Evolutionary conservation across 1,140 invertebrate genomes (phyloP).

Genomic region (Drosophila willistoni): DNA sequence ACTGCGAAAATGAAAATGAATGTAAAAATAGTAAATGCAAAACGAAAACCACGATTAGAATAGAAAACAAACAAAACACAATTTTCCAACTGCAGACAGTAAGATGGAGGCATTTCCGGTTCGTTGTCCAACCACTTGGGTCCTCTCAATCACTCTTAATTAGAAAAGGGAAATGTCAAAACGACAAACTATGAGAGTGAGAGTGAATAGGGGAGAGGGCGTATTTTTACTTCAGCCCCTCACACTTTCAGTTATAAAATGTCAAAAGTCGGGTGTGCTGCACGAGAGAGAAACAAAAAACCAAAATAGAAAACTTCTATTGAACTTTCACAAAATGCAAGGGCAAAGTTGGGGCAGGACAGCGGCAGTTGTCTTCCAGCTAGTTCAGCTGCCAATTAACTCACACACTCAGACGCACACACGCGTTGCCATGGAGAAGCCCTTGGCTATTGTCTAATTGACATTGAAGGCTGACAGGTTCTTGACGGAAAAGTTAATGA

Average conservation of each 20-base stretch:
- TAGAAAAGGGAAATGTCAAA: slow-evolving; percentile 54
- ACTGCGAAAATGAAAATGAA: slow-evolving; percentile 3
- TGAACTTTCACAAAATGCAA: slow-evolving; percentile 20
- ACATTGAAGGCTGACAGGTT: slow-evolving; percentile 13
- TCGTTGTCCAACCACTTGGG: slow-evolving; percentile 12
- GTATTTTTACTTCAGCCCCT: not conserved
- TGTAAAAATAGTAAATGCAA: not conserved
- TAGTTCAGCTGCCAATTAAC: slow-evolving; percentile 13
- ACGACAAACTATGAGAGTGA: slow-evolving; percentile 37
- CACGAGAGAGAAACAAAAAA: not conserved
- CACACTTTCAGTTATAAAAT: slow-evolving; percentile 29
- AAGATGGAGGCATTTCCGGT: slow-evolving; percentile 15
- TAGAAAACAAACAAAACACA: slow-evolving; percentile 6
- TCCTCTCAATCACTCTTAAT: slow-evolving; percentile 61
- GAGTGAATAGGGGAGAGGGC: not conserved
- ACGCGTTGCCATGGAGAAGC: not conserved
- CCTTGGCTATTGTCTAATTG: slow-evolving; percentile 14
- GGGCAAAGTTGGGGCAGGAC: not conserved
- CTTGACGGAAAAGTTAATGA: slow-evolving; percentile 1
- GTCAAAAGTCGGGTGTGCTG: slow-evolving; percentile 47
- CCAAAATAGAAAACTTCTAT: slow-evolving; percentile 23
- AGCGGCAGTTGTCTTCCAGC: slow-evolving; percentile 9
- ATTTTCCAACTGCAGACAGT: slow-evolving; percentile 9
- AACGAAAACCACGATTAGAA: not conserved
- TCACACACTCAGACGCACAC: not conserved